Evolutionary conservation across 2,797 vertebrate genomes (phyloP), one percentile per base, ranked within the genome.

Genomic region (Gephyroberyx darwinii): DNA sequence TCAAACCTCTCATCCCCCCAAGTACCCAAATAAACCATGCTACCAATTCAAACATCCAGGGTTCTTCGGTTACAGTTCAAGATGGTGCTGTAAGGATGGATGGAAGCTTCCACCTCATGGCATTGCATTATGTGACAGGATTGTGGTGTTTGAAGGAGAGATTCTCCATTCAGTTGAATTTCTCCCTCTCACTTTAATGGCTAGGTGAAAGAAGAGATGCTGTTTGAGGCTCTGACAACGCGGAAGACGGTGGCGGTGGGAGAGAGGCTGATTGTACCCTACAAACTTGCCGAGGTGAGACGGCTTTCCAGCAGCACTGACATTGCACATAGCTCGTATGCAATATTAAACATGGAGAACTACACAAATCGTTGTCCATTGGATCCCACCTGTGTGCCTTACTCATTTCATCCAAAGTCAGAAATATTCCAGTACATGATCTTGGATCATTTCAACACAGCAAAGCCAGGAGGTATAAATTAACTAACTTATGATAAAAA

Each of bases 201-300:
- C 5, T 73, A 99, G 98, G 98, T 99, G 63, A 98, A 96, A 91
- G 98, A 99, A 84, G 98, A 99, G 87, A 98, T 95, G 96, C 92
- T 99, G 16, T 95, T 97, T 79, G 98, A 99, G 88, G 97, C 98
- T 30, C 88, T 99, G 85, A 97, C 98, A 9, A 98, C 97, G 0
- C 92, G 98, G 74, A 99, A 98, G 91, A 99, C 98, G 0, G 94
- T 99, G 48, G 98, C 98, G 0, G 98, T 98, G 39, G 98, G 98
- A 75, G 97, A 99, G 91, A 98, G 95, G 92, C 94, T 99, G 80
- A 96, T 99, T 30, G 93, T 99, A 63, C 98, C 98, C 0, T 99
- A 99, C 86, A 98, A 95, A 69, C 89, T 98, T 47, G 88, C 96
- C 35, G 98, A 99, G 96, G 98, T 99, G 86, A 93, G 90, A 33